phyloP scores from a whole-genome alignment of 2,113 vertebrate species.

The Tylochromis polylepis region DNA sequence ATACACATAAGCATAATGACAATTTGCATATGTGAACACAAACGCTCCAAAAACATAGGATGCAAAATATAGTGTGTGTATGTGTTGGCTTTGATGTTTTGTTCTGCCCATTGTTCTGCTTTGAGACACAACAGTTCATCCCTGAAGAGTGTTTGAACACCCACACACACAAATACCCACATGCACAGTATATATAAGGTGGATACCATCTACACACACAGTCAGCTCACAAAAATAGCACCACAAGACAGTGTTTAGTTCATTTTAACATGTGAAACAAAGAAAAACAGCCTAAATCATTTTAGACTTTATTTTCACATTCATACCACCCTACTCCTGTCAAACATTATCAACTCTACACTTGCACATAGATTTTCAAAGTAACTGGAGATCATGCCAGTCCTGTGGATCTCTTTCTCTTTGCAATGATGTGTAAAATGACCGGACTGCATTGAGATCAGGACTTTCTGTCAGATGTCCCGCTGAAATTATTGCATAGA shows the following conservation, averaged over 20 bases:
- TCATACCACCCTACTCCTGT: background rate
- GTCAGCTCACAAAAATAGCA: background rate
- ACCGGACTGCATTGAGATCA: background rate
- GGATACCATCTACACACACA: background rate
- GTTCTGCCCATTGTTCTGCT: constrained; percentile 21
- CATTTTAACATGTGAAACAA: background rate
- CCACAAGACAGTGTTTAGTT: background rate
- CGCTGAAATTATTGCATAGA: background rate
- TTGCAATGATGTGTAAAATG: background rate
- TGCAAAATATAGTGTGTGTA: background rate
- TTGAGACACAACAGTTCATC: constrained; percentile 29
- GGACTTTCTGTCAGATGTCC: background rate
- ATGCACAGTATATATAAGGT: background rate
- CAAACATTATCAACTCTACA: background rate
- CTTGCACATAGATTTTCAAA: background rate
- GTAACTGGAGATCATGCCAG: background rate
- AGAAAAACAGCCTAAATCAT: background rate
- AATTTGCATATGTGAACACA: constrained; percentile 6
- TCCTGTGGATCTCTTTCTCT: background rate
- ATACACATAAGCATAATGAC: background rate
- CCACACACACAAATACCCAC: background rate
- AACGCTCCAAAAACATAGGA: background rate
- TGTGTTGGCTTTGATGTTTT: constrained; percentile 30
- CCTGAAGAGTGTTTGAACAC: constrained; percentile 36
- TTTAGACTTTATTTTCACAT: background rate